A percentile compares a stretch with the other conserved stretches of the same genome.
These are phyloP conservation scores for Apamea anceps DNA, from an alignment of 2,888 invertebrate genomes.

Conservation along the genomic window DNA sequence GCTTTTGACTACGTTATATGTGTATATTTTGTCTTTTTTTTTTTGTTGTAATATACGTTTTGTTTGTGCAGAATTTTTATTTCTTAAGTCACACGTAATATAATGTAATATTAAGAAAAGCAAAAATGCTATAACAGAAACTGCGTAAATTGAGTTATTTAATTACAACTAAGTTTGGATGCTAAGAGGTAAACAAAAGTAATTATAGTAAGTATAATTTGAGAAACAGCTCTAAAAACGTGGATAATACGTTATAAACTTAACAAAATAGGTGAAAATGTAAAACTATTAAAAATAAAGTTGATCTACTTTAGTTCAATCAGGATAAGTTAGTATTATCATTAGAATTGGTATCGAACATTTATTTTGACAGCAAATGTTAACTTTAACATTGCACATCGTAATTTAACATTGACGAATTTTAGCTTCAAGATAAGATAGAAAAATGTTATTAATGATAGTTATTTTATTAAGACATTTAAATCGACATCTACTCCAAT, in stretches of 20 bases:
- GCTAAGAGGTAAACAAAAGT: neutral
- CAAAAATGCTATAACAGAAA: constrained; percentile 19
- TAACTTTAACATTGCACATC: constrained; percentile 5
- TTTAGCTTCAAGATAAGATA: constrained; percentile 23
- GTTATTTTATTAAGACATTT: constrained; percentile 30
- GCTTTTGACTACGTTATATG: too few species aligned
- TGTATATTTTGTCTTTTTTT: too few species aligned
- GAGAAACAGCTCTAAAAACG: neutral
- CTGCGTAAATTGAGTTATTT: constrained; percentile 29
- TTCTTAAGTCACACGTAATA: neutral
- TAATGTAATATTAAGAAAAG: neutral
- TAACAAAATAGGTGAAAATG: constrained; percentile 13
- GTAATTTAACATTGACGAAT: constrained; percentile 28
- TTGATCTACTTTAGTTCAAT: constrained; percentile 7
- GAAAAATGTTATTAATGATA: constrained; percentile 15
- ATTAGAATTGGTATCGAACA: constrained; percentile 7
- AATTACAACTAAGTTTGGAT: neutral
- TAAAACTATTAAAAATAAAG: neutral
- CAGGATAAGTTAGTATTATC: neutral
- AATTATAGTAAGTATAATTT: neutral
- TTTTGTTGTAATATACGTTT: too few species aligned
- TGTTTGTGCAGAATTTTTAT: too few species aligned
- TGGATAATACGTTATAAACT: constrained; percentile 8
- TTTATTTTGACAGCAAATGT: constrained; percentile 16
- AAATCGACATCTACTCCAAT: constrained; percentile 44